Conservation (phyloP, 2,113 vertebrate genomes). For the Pseudorasbora parva region DNA sequence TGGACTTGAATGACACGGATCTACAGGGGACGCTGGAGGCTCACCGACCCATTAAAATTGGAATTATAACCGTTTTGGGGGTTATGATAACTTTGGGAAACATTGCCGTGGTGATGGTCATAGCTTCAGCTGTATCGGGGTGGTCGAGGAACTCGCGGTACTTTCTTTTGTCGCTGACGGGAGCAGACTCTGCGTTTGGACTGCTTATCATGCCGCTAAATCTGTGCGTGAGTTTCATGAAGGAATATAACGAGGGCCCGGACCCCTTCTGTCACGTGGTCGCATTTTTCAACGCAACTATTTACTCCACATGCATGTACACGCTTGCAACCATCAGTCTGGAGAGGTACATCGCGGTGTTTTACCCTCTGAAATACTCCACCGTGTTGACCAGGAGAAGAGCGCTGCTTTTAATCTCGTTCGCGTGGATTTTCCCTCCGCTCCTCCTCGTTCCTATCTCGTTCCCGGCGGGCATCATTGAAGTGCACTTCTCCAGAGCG, state of each 20-base stretch:
- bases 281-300: slow-evolving; percentile 78
- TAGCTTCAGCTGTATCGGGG: slow-evolving; percentile 80
- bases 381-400: slow-evolving; percentile 75
- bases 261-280: slow-evolving; percentile 79
- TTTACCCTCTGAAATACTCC: slow-evolving; percentile 79
- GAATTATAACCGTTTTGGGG: slow-evolving; percentile 76
- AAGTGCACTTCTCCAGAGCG: slow-evolving; percentile 81
- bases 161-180: slow-evolving; percentile 81
- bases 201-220: slow-evolving; percentile 85
- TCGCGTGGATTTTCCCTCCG: slow-evolving; percentile 81
- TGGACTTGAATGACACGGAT: slow-evolving; percentile 62
- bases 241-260: slow-evolving; percentile 72
- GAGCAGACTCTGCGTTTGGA: slow-evolving; percentile 80
- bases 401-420: slow-evolving; percentile 73
- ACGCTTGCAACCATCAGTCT: slow-evolving; percentile 80
- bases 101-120: slow-evolving; percentile 77
- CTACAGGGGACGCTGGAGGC: slow-evolving; percentile 56
- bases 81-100: slow-evolving; percentile 81
- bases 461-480: slow-evolving; percentile 75
- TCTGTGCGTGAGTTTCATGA: slow-evolving; percentile 77
- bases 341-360: slow-evolving; percentile 81
- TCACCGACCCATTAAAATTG: slow-evolving; percentile 75
- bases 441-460: slow-evolving; percentile 76
- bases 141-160: slow-evolving; percentile 84
- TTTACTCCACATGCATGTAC: slow-evolving; percentile 84